A percentile compares a stretch with the other conserved stretches of the same genome.
phyloP scores from a whole-genome alignment of 2,797 vertebrate species.

The Muraenolepis orangiensis region DNA sequence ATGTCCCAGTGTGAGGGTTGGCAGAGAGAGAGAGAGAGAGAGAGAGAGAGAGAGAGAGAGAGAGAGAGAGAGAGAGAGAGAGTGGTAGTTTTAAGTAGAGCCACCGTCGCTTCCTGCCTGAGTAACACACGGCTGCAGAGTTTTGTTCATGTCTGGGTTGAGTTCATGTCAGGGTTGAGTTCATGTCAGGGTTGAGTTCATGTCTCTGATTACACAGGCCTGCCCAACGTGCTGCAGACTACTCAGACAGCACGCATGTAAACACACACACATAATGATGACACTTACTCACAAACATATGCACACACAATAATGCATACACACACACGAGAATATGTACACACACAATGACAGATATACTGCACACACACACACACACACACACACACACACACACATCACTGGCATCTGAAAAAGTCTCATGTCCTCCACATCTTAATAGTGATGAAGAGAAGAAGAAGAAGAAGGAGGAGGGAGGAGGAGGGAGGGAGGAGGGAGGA shows the following conservation, averaged over 20 bases:
- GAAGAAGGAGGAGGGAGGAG: constrained; percentile 18
- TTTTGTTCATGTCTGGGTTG: constrained; percentile 61
- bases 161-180: constrained; percentile 55
- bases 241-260: too few species aligned
- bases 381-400: too few species aligned
- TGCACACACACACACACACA: too few species aligned
- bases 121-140: constrained; percentile 39
- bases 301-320: too few species aligned
- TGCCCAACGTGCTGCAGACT: constrained; percentile 36
- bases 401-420: constrained; percentile 18
- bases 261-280: too few species aligned
- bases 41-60: too few species aligned
- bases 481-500: constrained; percentile 6
- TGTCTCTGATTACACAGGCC: constrained; percentile 64
- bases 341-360: too few species aligned
- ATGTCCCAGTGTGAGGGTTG: too few species aligned
- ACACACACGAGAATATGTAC: too few species aligned
- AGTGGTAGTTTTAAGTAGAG: constrained; percentile 64
- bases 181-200: constrained; percentile 56
- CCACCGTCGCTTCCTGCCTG: constrained; percentile 66
- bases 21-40: too few species aligned
- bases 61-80: constrained; percentile 24
- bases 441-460: constrained; percentile 6
- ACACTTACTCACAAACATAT: too few species aligned
- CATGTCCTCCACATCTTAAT: constrained; percentile 8